Evolutionary conservation across 2,113 vertebrate genomes (phyloP).

Genomic region (Crotalus horridus): DNA sequence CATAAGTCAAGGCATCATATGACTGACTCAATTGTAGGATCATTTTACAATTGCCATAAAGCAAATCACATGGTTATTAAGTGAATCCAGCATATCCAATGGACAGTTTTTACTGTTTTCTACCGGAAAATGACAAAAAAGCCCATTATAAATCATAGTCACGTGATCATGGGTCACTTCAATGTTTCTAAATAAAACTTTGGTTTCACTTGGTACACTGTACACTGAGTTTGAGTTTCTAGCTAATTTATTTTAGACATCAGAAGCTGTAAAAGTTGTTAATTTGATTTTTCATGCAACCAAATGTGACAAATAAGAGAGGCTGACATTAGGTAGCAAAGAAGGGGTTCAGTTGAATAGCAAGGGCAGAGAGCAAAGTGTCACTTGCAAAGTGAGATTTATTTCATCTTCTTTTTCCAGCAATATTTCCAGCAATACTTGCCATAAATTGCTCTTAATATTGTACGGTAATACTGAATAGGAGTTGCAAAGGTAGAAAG

Average conservation of each 20-base stretch:
- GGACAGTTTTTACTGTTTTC: neutral
- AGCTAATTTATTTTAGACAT: neutral
- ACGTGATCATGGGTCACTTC: neutral
- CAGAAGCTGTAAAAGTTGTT: neutral
- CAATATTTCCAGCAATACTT: neutral
- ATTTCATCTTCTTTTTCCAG: neutral
- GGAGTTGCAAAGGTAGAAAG: neutral
- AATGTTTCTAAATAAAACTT: neutral
- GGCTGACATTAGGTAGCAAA: neutral
- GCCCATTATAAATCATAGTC: neutral
- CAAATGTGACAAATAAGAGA: neutral
- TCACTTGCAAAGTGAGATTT: neutral
- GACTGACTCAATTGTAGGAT: neutral
- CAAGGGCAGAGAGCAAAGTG: neutral
- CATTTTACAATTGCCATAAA: neutral
- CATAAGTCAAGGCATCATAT: neutral
- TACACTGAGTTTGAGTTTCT: neutral
- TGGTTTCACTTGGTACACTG: neutral
- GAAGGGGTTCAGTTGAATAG: neutral
- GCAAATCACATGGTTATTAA: neutral
- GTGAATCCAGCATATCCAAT: neutral
- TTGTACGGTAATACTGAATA: neutral
- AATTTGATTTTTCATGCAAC: neutral
- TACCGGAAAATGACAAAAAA: neutral
- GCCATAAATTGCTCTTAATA: neutral